Percentiles rank a stretch among this genome's conserved stretches.
Evolutionary conservation across 2,113 vertebrate genomes (phyloP).

Genomic region (Heterocephalus glaber): DNA sequence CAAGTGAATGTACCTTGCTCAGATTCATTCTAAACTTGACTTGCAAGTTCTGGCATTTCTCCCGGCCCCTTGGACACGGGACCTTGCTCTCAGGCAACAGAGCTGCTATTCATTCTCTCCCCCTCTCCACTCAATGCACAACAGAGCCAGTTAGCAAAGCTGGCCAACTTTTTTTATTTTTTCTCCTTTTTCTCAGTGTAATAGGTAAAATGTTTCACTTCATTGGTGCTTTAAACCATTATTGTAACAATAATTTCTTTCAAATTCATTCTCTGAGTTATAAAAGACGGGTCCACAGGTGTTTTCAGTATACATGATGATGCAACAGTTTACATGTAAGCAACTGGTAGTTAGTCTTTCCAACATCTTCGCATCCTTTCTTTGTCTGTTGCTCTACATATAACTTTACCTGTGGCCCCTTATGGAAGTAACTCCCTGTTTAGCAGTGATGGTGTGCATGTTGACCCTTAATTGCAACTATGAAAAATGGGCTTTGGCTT

Average conservation of each 20-base stretch:
- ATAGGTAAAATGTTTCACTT: slow-evolving; percentile 10
- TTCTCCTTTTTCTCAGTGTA: background rate
- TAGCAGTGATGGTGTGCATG: background rate
- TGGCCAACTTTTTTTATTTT: background rate
- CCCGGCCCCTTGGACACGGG: background rate
- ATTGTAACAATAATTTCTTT: background rate
- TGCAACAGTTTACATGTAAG: background rate
- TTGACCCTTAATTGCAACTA: background rate
- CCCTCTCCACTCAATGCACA: background rate
- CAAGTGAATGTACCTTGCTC: background rate
- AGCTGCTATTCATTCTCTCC: background rate
- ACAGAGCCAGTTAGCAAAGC: background rate
- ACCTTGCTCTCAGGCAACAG: background rate
- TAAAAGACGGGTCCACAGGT: background rate
- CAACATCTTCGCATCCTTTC: background rate
- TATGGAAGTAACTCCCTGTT: slow-evolving; percentile 21
- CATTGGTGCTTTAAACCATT: background rate
- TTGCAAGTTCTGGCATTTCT: background rate
- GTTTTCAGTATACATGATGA: background rate
- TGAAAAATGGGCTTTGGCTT: background rate
- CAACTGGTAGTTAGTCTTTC: background rate
- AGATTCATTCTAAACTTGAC: background rate
- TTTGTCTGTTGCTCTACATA: background rate
- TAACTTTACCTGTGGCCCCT: background rate
- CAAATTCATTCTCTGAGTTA: background rate